Evolutionary conservation across 2,797 vertebrate species (phyloP).

Genomic region (Notoglanidium macrostoma): DNA sequence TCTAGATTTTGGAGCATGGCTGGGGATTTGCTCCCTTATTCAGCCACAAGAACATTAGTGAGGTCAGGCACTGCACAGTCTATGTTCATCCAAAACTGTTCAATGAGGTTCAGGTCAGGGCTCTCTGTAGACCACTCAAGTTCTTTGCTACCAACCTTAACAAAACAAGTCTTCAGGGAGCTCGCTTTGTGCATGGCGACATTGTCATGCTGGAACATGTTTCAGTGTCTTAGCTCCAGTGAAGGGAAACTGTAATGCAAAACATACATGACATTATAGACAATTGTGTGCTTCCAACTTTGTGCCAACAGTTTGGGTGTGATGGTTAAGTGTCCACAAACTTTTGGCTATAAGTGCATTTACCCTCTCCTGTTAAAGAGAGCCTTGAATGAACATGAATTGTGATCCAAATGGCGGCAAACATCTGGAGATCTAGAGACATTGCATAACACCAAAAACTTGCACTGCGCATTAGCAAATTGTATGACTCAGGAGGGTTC

Average conservation of each 20-base stretch:
- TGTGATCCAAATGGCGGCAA: background rate
- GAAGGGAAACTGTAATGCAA: background rate
- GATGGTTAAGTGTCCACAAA: background rate
- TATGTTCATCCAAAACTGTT: background rate
- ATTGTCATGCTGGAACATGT: background rate
- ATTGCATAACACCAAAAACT: conserved; percentile 3
- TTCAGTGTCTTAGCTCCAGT: background rate
- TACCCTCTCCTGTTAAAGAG: background rate
- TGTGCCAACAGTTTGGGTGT: background rate
- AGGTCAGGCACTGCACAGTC: background rate
- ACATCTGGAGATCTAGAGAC: background rate
- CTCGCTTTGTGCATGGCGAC: background rate
- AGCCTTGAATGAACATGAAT: background rate
- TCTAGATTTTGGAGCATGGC: too few species aligned
- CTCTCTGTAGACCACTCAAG: background rate
- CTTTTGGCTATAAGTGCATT: background rate
- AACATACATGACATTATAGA: background rate
- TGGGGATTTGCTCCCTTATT: background rate
- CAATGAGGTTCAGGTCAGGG: too few species aligned
- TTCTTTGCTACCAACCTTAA: background rate
- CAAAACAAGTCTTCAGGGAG: background rate
- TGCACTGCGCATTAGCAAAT: conserved; percentile 2
- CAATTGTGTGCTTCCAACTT: background rate
- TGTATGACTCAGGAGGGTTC: conserved; percentile 20
- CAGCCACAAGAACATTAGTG: background rate